Evolutionary conservation across 2,113 vertebrate species (phyloP).

Genomic region (Pipa parva): DNA sequence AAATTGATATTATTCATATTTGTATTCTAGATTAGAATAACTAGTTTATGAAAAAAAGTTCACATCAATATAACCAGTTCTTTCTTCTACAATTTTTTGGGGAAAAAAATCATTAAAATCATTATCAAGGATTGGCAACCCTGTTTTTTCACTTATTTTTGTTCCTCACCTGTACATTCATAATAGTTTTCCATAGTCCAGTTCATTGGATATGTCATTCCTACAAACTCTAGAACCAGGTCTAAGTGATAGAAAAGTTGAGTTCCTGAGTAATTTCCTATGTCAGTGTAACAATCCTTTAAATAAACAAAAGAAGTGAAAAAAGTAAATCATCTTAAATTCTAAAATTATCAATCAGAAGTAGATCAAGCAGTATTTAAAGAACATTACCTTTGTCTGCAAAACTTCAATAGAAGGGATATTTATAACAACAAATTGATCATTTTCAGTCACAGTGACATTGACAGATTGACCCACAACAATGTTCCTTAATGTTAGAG

Average conservation of each 20-base stretch:
- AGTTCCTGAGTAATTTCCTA: constrained; percentile 7
- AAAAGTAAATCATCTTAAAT: too few species aligned
- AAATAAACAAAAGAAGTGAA: not conserved
- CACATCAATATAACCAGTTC: too few species aligned
- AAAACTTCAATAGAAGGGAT: constrained; percentile 48
- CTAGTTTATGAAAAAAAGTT: too few species aligned
- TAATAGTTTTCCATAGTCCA: constrained; percentile 65
- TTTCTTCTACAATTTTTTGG: too few species aligned
- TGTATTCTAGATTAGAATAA: too few species aligned
- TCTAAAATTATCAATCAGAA: not conserved
- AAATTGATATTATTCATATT: too few species aligned
- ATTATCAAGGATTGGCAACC: too few species aligned
- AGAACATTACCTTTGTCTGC: constrained; percentile 51
- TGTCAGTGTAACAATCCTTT: constrained; percentile 1
- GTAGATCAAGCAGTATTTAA: too few species aligned
- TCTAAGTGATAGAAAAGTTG: constrained; percentile 59
- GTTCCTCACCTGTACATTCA: constrained; percentile 56
- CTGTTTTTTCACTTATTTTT: too few species aligned
- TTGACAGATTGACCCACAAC: constrained; percentile 43
- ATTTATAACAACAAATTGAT: constrained; percentile 51
- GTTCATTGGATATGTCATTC: constrained; percentile 57
- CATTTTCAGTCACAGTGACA: constrained; percentile 51
- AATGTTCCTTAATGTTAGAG: constrained; percentile 50
- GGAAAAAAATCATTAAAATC: too few species aligned
- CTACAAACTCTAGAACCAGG: constrained; percentile 59